Base-by-base conservation (phyloP, 2,797 vertebrate species). In the Rhabdophis nuchalis region DNA sequence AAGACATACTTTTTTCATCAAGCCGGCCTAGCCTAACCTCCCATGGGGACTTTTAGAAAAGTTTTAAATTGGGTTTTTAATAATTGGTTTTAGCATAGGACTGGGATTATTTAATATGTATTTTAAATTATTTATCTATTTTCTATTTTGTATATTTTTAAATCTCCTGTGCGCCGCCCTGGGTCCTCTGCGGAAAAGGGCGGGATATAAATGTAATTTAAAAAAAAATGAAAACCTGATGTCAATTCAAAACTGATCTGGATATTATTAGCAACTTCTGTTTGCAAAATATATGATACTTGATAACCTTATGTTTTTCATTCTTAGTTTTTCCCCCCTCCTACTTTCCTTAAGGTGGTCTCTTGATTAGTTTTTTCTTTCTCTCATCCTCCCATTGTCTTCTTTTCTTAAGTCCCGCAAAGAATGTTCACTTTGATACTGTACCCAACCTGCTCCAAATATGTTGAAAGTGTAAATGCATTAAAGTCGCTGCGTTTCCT, bases 351-450 rank as follows among this genome's bases (percentile, higher is more conserved):
- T 46, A 56, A 57, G 41, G 56, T 36, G n/a, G 29, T 77, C n/a
- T 57, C 29, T 52, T 72, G 27, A 50, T 87, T 36, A 25, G 23
- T n/a, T 25, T 18, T 36, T 11, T 58, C 14, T 82, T 46, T 60
- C 53, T 92, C 90, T 14, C 25, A 88, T 91, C 82, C 56, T 57
- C 36, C 32, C 12, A 72, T 86, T 77, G 27, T 52, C 64, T 72
- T 72, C n/a, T 18, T 72, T 36, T 93, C 53, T 52, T 88, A 90
- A 29, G 61, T 85, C 94, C 25, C 46, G 85, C 94, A 91, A 94
- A 93, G 88, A 52, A 6, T 32, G 92, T 96, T 97, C 96, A 95
- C 96, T 96, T 96, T 87, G 94, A 96, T 96, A 95, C 95, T 86
- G 93, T 91, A 94, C 25, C 93, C 95, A 7, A 96, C 94, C 96